Percentiles rank a stretch among this genome's conserved stretches.
phyloP scores from a whole-genome alignment of 2,797 vertebrate species.

The Parauchenoglanis ngamensis region DNA sequence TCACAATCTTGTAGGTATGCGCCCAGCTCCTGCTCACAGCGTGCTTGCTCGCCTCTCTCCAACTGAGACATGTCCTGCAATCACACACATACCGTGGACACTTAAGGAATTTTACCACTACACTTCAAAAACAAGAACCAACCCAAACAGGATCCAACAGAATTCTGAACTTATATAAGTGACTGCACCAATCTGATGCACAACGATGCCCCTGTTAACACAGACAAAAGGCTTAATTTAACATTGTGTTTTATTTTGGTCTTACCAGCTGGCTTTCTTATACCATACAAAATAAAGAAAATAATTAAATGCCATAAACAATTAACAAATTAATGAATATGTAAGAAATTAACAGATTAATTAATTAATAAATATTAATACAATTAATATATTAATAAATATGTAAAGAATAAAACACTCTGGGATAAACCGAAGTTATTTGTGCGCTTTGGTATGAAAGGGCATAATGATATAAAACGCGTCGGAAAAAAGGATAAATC shows the following conservation, averaged over 20 bases:
- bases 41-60: slow-evolving; percentile 85
- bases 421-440: not conserved
- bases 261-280: too few species aligned
- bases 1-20: slow-evolving; percentile 93
- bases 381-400: not conserved
- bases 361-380: too few species aligned
- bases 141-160: not conserved
- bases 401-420: not conserved
- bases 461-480: not conserved
- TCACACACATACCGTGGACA: not conserved
- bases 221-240: not conserved
- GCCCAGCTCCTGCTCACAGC: slow-evolving; percentile 87
- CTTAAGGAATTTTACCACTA: not conserved
- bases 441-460: not conserved
- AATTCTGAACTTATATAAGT: not conserved
- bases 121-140: not conserved
- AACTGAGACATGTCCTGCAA: slow-evolving; percentile 87
- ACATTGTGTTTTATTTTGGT: not conserved
- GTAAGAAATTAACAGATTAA: too few species aligned
- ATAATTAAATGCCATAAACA: too few species aligned
- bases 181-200: not conserved
- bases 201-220: not conserved
- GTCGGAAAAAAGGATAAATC: too few species aligned
- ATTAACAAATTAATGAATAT: too few species aligned
- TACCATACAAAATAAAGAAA: too few species aligned